Base-by-base conservation (phyloP, 1,140 invertebrate genomes). In the Ptiloglossa arizonensis region DNA sequence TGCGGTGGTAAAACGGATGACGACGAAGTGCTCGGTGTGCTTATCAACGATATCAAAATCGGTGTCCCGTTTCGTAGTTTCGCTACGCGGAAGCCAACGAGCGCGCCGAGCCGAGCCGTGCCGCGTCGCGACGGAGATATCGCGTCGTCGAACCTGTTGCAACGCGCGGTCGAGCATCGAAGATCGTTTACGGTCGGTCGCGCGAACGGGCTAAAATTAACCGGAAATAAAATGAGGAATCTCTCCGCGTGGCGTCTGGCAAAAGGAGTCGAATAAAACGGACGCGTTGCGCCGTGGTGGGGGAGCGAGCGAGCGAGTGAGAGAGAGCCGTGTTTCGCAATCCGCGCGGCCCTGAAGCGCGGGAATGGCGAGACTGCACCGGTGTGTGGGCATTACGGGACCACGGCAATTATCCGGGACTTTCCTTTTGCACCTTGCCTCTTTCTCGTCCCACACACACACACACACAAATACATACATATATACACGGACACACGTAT, bases 361-460 rank as follows among this genome's bases (percentile, higher is more conserved):
- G 57, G 57, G 63, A 59, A 75, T 41, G 54, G 71, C 15, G 50
- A 29, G 57, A 52, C 38, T 54, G 68, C 22, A 29, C 15, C 27
- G 68, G 69, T 79, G 70, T 68, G 52, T 69, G 52, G 60, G 54
- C 64, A 75, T 82, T 82, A 80, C 80, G 80, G 80, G 76, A 82
- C 78, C 59, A 5, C 54, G 70, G 70, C 77, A 70, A 80, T 82
- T 82, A 81, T 79, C 80, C 80, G 69, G 62, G 64, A 70, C 81
- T 82, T 80, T 82, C 71, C 70, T 80, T 76, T 76, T 70, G 78
- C 78, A 66, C 81, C 80, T 80, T 75, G 50, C 63, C 50, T 44
- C 72, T n/a, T 68, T 64, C 46, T 54, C 59, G 59, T 52, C 60
- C 15, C 68, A n/a, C 64, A 41, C 29, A 5, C 9, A 1, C 9